These are phyloP conservation scores for Mormyrus proboscirostris DNA, from an alignment of 2,797 vertebrate species.

Conservation along the genomic window DNA sequence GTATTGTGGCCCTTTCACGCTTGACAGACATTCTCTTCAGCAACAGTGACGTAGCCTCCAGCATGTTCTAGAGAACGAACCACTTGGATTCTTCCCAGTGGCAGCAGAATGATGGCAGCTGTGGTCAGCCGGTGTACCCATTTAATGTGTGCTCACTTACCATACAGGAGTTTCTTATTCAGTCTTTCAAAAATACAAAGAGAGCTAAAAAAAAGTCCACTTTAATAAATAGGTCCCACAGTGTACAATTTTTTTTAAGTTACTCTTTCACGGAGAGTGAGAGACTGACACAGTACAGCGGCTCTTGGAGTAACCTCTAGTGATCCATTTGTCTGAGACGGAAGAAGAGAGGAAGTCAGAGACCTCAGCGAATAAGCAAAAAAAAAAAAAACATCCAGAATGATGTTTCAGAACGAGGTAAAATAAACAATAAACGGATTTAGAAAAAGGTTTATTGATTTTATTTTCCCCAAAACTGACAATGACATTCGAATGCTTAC, in stretches of 20 bases:
- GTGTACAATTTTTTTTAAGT: background rate
- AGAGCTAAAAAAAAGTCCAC: background rate
- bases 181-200: background rate
- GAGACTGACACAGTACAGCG: background rate
- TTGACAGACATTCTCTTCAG: background rate
- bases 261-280: background rate
- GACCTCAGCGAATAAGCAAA: background rate
- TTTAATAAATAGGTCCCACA: constrained; percentile 15
- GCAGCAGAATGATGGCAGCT: background rate
- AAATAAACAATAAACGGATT: constrained; percentile 9
- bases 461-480: background rate
- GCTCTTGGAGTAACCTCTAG: constrained; percentile 2
- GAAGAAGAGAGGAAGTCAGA: background rate
- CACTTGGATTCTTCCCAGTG: background rate
- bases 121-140: background rate
- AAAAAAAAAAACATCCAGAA: background rate
- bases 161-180: background rate
- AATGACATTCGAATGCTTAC: background rate
- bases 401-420: background rate
- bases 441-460: constrained; percentile 11
- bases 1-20: background rate
- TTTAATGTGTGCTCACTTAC: background rate
- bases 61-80: background rate
- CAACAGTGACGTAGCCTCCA: background rate
- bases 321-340: constrained; percentile 1